Base-by-base conservation (phyloP, 2,888 invertebrate species). In the Calliopum simillimum region DNA sequence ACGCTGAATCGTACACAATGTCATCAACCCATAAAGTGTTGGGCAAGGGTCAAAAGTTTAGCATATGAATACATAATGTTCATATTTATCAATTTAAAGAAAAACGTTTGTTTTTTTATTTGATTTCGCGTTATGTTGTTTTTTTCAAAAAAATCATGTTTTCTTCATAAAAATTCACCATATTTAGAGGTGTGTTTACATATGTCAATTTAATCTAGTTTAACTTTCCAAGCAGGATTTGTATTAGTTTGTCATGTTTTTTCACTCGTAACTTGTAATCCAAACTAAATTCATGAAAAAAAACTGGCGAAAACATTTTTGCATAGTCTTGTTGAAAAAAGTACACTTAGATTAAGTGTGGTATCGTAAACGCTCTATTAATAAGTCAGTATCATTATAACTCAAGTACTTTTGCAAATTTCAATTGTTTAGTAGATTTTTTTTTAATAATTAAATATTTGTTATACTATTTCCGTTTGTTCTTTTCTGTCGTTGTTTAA, bases 1-100 rank as follows among this genome's bases (percentile, higher is more conserved):
- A 68, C 83, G 83, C 73, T 83, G 74, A 78, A 76, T 67, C 23
- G 21, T 8, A 8, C 5, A 33, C 33, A 33, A 33, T 33, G 8
- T 33, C 33, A 33, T 33, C 33, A 33, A 33, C 33, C 33, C 33
- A 8, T 33, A 33, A 8, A 33, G 33, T 33, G 33, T 5, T 33
- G 33, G 33, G 33, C 33, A 33, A 33, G 33, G 33, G 33, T 33
- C 33, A 33, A 33, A n/a, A 33, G 33, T 33, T 33, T 33, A 33
- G 33, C 33, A 33, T 33, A 33, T 33, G 33, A 33, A 33, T 33
- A n/a, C n/a, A 33, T 33, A 33, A 33, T 33, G 33, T 33, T 33
- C 33, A 33, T 33, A 33, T 33, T n/a, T 33, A 33, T 8, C 33
- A 33, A 33, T 33, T 33, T 33, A 33, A 33, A 33, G 8, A 33